These are phyloP conservation scores for Hoplostethus atlanticus DNA, from an alignment of 2,797 vertebrate species.

Conservation along the genomic window DNA sequence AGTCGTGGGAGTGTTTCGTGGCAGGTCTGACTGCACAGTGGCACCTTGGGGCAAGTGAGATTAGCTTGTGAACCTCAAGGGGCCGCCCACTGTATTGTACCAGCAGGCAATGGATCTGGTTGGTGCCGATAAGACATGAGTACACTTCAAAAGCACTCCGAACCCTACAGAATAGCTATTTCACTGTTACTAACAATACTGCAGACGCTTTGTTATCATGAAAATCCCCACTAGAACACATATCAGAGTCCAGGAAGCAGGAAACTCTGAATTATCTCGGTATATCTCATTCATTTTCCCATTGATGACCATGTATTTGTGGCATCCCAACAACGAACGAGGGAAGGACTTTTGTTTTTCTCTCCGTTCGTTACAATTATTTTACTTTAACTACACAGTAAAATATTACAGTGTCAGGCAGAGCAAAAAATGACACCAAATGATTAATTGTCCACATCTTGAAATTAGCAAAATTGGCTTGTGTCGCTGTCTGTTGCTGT, in stretches of 20 bases:
- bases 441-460: conserved; percentile 11
- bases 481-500: neutral
- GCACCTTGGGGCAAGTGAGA: conserved; percentile 54
- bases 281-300: conserved; percentile 2
- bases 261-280: neutral
- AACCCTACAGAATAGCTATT: conserved; percentile 51
- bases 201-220: too few relatives aligned
- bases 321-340: conserved; percentile 12
- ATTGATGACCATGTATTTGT: conserved; percentile 1
- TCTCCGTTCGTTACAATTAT: too few relatives aligned
- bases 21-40: conserved; percentile 39
- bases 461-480: conserved; percentile 22
- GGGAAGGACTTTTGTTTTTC: conserved; percentile 5
- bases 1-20: conserved; percentile 11
- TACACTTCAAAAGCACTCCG: conserved; percentile 71
- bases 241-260: conserved; percentile 11
- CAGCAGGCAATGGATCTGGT: conserved; percentile 72
- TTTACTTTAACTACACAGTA: neutral
- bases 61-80: conserved; percentile 67
- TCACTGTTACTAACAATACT: conserved; percentile 21
- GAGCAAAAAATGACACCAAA: neutral
- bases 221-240: conserved; percentile 3
- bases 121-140: conserved; percentile 77
- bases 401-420: conserved; percentile 4
- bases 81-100: conserved; percentile 54